phyloP scores from a whole-genome alignment of 2,797 vertebrate genomes.

The Chiroxiphia lanceolata region DNA sequence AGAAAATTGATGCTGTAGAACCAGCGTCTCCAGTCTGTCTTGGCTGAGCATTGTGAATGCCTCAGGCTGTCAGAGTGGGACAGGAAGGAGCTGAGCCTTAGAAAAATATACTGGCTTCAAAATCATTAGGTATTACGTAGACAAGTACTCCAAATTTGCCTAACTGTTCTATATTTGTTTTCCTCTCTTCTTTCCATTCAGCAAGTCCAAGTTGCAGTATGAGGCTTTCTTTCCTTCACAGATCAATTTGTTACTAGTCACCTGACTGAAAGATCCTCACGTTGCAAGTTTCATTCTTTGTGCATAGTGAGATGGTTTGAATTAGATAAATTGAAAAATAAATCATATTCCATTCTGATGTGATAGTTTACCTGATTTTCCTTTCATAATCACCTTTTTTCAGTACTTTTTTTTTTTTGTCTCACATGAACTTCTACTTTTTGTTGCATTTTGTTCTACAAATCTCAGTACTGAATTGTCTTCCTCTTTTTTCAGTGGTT shows the following conservation, averaged over 20 bases:
- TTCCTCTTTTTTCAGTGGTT: background rate
- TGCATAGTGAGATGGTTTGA: background rate
- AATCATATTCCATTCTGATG: background rate
- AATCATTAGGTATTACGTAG: background rate
- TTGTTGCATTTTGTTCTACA: background rate
- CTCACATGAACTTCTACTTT: background rate
- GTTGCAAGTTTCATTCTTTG: background rate
- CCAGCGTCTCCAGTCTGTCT: background rate
- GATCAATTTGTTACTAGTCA: background rate
- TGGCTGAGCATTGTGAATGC: background rate
- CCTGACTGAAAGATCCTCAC: background rate
- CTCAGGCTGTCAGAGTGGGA: background rate
- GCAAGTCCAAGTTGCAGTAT: background rate
- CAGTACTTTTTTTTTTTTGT: background rate
- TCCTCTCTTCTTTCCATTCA: background rate
- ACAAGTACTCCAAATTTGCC: background rate
- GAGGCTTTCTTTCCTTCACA: background rate
- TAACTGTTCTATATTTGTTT: background rate
- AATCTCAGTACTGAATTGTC: background rate
- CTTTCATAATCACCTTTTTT: background rate
- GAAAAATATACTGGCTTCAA: background rate
- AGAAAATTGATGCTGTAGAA: conserved; percentile 2
- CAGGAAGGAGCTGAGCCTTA: background rate
- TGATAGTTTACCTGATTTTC: background rate
- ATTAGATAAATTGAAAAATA: background rate